Evolutionary conservation across 1,140 invertebrate species (phyloP).

Genomic region (Drosophila tristis): DNA sequence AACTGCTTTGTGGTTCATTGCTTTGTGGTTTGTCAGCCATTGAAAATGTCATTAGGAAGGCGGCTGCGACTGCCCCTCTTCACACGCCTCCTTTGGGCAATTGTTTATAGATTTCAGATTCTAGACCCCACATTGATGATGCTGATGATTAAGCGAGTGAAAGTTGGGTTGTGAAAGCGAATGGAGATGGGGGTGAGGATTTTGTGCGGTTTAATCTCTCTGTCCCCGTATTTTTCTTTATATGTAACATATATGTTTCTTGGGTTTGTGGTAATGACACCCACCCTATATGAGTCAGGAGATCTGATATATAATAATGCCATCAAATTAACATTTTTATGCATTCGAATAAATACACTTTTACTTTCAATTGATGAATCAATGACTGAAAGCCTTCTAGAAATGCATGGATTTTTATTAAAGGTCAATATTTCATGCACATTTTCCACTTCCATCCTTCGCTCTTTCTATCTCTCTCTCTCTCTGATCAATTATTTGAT

Average conservation of each 20-base stretch:
- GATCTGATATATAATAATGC: conserved; percentile 25
- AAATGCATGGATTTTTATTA: too few relatives aligned
- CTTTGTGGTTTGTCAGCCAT: conserved; percentile 32
- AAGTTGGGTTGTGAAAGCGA: conserved; percentile 66
- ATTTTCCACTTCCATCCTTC: background rate
- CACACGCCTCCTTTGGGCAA: conserved; percentile 12
- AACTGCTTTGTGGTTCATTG: conserved; percentile 35
- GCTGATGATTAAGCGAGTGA: conserved; percentile 65
- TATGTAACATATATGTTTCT: conserved; percentile 14
- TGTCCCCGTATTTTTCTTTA: conserved; percentile 25
- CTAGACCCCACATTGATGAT: conserved; percentile 26
- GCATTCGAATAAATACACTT: background rate
- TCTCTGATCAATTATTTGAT: conserved; percentile 28
- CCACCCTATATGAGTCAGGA: conserved; percentile 25
- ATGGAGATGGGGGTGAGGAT: conserved; percentile 67
- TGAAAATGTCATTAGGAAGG: conserved; percentile 63
- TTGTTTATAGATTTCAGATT: conserved; percentile 53
- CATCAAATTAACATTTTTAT: conserved; percentile 33
- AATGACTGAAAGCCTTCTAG: too few relatives aligned
- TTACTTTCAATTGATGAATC: conserved; percentile 7
- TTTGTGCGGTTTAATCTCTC: conserved; percentile 61
- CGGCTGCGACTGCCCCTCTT: conserved; percentile 8
- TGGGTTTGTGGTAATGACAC: conserved; percentile 29
- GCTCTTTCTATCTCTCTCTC: conserved; percentile 1
- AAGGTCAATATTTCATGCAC: background rate